These are phyloP conservation scores for Caenorhabditis sp. DNA, from an alignment of 2,888 invertebrate genomes.

Conservation along the genomic window DNA sequence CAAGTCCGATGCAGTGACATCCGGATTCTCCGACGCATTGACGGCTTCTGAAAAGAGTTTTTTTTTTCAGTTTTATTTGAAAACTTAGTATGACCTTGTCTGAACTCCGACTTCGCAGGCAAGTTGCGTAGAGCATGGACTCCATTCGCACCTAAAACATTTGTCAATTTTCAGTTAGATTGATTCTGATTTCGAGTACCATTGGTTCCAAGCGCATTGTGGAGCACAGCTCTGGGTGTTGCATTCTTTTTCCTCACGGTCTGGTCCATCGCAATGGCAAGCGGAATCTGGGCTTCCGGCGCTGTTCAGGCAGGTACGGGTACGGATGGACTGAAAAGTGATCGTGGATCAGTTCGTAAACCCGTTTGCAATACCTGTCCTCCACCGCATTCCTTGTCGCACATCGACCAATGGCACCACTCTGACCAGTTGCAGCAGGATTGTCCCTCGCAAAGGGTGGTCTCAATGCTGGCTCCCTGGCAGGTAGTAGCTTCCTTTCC, in stretches of 20 bases:
- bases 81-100: conserved; percentile 9
- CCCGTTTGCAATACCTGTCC: conserved; percentile 63
- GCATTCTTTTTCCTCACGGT: conserved; percentile 69
- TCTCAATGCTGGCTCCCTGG: conserved; percentile 68
- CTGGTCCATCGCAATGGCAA: conserved; percentile 70
- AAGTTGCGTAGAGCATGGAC: conserved; percentile 67
- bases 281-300: conserved; percentile 61
- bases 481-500: conserved; percentile 70
- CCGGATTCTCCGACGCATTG: conserved; percentile 76
- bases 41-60: conserved; percentile 66
- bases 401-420: conserved; percentile 74
- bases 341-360: not conserved
- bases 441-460: conserved; percentile 68
- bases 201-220: conserved; percentile 73
- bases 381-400: conserved; percentile 73
- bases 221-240: conserved; percentile 72
- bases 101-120: conserved; percentile 70
- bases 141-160: conserved; percentile 68
- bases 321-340: conserved; percentile 55
- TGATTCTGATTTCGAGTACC: conserved; percentile 37
- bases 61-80: not conserved
- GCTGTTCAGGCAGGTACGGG: conserved; percentile 67
- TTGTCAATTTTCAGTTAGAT: not conserved
- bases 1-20: conserved; percentile 71
- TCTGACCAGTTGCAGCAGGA: conserved; percentile 73